Conservation (phyloP, 1,140 invertebrate genomes). For the Thalassaphorura encarpata region DNA sequence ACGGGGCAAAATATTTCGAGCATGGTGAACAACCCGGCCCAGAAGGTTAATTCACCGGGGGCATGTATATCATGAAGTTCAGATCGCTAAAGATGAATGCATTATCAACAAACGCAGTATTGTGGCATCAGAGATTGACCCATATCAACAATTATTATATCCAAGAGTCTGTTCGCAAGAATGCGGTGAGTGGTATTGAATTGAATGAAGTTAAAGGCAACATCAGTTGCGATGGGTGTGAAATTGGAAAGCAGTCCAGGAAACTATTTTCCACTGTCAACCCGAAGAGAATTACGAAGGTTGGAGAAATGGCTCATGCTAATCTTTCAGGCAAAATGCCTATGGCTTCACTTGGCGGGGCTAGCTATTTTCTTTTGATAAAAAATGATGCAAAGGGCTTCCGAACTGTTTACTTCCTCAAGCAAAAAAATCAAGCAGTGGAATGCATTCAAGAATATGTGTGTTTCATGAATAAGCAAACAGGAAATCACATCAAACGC, state of each 20-base stretch:
- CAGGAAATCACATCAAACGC: constrained; percentile 34
- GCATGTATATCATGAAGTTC: constrained; percentile 12
- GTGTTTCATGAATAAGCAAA: constrained; percentile 33
- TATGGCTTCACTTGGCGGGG: constrained; percentile 34
- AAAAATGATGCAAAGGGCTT: constrained; percentile 40
- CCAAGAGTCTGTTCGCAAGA: neutral
- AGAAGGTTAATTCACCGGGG: neutral
- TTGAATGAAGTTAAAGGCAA: neutral
- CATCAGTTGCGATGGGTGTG: constrained; percentile 32
- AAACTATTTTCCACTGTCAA: constrained; percentile 21
- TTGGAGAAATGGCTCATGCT: constrained; percentile 32
- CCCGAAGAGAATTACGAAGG: constrained; percentile 5
- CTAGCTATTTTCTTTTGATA: constrained; percentile 36
- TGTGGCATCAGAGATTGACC: constrained; percentile 11
- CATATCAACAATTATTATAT: constrained; percentile 16
- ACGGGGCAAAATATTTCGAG: neutral
- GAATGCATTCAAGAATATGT: constrained; percentile 36
- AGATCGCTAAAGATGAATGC: neutral
- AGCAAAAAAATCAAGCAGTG: constrained; percentile 37
- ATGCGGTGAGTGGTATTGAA: constrained; percentile 1
- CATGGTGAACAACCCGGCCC: neutral
- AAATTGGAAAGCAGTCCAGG: constrained; percentile 33
- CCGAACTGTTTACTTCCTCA: constrained; percentile 37
- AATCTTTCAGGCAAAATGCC: constrained; percentile 42
- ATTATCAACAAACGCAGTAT: neutral